Evolutionary conservation across 2,797 vertebrate species (phyloP).

Genomic region (Bradypodion ventrale): DNA sequence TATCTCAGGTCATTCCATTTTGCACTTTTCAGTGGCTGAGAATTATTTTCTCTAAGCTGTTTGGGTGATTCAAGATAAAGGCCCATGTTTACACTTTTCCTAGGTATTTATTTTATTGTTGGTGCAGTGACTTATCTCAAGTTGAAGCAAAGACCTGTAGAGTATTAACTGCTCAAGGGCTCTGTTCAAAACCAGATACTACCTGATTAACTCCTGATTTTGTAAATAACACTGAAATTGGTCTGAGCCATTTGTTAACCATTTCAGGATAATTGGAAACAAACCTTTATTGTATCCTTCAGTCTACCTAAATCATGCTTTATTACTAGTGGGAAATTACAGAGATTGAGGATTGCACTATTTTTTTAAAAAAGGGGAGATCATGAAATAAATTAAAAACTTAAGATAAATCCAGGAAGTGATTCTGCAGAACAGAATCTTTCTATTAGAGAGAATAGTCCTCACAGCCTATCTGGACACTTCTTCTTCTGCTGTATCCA

Average conservation of each 20-base stretch:
- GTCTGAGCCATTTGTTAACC: conserved; percentile 9
- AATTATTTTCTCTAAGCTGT: background rate
- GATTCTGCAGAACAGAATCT: background rate
- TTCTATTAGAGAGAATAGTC: background rate
- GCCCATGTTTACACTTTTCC: background rate
- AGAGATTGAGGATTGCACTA: background rate
- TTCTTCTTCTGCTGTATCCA: too few species aligned
- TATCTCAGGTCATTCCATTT: background rate
- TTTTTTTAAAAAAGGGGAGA: background rate
- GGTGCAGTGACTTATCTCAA: conserved; percentile 3
- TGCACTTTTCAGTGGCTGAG: background rate
- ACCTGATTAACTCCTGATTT: conserved; percentile 16
- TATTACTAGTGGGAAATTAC: conserved; percentile 6
- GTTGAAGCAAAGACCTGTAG: conserved; percentile 15
- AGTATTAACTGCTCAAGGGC: conserved; percentile 1
- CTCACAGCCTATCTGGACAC: too few species aligned
- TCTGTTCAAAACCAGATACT: background rate
- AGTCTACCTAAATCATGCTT: background rate
- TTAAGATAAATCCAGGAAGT: background rate
- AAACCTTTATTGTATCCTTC: too few species aligned
- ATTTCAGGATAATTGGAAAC: conserved; percentile 1
- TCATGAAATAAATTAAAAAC: background rate
- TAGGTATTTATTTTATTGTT: conserved; percentile 5
- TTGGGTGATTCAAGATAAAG: conserved; percentile 19
- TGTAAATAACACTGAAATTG: conserved; percentile 10